These are phyloP conservation scores for Amblyornis subalaris DNA, from an alignment of 2,113 vertebrate species.

Conservation along the genomic window DNA sequence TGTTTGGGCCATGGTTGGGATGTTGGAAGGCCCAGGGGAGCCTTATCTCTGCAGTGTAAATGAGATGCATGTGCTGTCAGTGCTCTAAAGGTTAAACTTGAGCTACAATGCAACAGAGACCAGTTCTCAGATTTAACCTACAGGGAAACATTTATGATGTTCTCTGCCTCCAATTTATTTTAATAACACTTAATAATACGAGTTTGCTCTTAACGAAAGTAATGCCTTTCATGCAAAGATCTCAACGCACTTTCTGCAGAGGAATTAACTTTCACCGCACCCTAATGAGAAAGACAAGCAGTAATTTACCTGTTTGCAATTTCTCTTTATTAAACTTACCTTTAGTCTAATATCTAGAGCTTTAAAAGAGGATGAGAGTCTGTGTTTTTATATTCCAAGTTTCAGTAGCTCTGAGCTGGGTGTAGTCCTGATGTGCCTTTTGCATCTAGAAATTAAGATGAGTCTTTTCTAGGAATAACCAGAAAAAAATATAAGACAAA, in stretches of 20 bases:
- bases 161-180: conserved; percentile 63
- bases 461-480: neutral
- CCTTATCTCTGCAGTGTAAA: neutral
- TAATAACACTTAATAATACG: conserved; percentile 68
- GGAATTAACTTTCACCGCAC: conserved; percentile 32
- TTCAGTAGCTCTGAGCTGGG: neutral
- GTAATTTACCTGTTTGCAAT: conserved; percentile 49
- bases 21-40: neutral
- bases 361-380: neutral
- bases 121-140: conserved; percentile 18
- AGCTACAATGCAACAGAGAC: neutral
- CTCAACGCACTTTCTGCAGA: conserved; percentile 34
- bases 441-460: neutral
- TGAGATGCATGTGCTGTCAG: neutral
- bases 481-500: neutral
- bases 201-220: conserved; percentile 10
- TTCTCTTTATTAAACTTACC: conserved; percentile 48
- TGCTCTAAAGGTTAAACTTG: conserved; percentile 44
- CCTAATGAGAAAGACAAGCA: conserved; percentile 31
- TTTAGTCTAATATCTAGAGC: conserved; percentile 8
- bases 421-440: neutral
- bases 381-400: neutral
- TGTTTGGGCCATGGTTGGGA: neutral
- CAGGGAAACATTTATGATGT: conserved; percentile 51
- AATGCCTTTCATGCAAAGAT: conserved; percentile 47